Conservation (phyloP, 2,113 vertebrate species). For the Anoura caudifer region DNA sequence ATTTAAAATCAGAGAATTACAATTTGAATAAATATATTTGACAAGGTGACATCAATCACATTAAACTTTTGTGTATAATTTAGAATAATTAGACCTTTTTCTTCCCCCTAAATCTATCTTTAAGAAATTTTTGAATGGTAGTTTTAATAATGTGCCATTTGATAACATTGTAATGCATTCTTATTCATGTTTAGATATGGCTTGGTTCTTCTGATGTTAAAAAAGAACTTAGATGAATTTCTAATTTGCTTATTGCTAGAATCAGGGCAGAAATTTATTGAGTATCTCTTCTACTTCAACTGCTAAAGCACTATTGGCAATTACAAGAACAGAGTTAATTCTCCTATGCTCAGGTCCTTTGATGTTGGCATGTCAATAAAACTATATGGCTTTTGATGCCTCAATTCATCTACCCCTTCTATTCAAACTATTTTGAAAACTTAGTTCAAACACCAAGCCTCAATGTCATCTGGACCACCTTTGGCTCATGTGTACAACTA, state of each 20-base stretch:
- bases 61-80: neutral
- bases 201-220: neutral
- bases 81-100: neutral
- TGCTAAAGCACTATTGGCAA: neutral
- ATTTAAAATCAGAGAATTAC: constrained; percentile 2
- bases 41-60: neutral
- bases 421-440: neutral
- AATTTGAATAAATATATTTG: neutral
- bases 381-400: neutral
- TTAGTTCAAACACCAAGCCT: neutral
- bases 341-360: neutral
- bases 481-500: no score
- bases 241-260: neutral
- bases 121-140: neutral
- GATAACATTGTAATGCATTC: neutral
- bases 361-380: neutral
- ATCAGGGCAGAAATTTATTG: neutral
- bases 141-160: constrained; percentile 1
- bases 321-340: neutral
- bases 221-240: neutral
- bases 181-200: neutral
- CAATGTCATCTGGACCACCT: neutral
- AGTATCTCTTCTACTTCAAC: neutral
- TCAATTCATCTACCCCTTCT: neutral
- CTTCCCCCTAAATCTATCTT: neutral